Conservation (phyloP, 2,888 invertebrate species). For the Seira musarum region DNA sequence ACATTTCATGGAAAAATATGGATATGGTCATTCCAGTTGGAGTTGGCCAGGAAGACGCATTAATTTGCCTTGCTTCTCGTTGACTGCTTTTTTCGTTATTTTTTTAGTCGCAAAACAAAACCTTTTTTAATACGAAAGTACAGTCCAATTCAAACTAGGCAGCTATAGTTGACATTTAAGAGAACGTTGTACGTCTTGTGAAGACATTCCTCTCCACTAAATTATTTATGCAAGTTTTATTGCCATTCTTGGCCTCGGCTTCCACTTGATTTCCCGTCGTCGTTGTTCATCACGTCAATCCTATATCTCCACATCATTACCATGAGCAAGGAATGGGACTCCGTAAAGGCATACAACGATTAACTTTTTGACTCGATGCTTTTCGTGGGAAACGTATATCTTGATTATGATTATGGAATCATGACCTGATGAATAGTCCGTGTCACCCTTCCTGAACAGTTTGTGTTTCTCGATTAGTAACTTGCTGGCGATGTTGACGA, state of each 20-base stretch:
- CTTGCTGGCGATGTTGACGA: too few relatives aligned
- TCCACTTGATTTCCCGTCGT: too few relatives aligned
- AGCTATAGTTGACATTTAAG: not conserved
- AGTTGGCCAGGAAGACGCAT: too few relatives aligned
- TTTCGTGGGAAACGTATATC: not conserved
- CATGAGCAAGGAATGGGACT: too few relatives aligned
- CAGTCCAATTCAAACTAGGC: not conserved
- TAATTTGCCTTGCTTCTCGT: too few relatives aligned
- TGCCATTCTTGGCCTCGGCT: not conserved
- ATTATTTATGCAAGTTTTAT: not conserved
- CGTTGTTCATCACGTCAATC: not conserved
- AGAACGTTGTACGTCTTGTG: not conserved
- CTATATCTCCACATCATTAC: not conserved
- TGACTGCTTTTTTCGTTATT: too few relatives aligned
- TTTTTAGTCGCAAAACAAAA: too few relatives aligned
- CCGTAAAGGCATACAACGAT: not conserved
- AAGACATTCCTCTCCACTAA: not conserved
- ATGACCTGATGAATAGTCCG: constrained; percentile 7
- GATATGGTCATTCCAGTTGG: too few relatives aligned
- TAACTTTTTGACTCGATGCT: not conserved
- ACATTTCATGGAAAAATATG: too few relatives aligned
- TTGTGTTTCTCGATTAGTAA: too few relatives aligned
- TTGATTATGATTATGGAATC: not conserved
- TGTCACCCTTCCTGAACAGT: not conserved
- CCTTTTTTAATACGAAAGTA: too few relatives aligned